Evolutionary conservation across 1,140 invertebrate genomes (phyloP), one percentile per base, ranked within the genome.

Genomic region (Spodoptera frugiperda): DNA sequence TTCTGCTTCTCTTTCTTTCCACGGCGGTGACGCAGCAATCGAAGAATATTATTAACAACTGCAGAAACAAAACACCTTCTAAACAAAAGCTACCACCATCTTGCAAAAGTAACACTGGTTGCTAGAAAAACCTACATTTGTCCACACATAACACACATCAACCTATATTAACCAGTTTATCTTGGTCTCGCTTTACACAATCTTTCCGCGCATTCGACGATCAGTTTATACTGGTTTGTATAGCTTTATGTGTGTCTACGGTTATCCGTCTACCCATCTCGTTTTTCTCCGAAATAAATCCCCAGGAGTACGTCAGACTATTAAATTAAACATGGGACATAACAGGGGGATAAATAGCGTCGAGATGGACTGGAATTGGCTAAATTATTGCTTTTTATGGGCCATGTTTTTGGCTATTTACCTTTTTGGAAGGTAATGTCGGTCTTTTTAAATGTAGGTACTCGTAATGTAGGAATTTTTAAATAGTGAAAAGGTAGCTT

Each of bases 281-380:
- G 49, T 55, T 70, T n/a, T 70, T 70, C 54, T 14, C 49, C 49
- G 12, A 19, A 53, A 39, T 70, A 54, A 70, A 70, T 55, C 10
- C 21, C 30, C 67, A 8, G 51, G 30, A 15, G 15, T 30, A 25
- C 57, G 51, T 54, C 49, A 33, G 67, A 15, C 25, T 70, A 70
- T 70, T 70, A 70, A 70, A 70, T 53, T 70, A 61, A 61, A 70
- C 51, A 55, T 12, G 48, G 51, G 49, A 68, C 21, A 53, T 68
- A 51, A 68, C 51, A 15, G 67, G 9, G 33, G 17, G 49, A 15
- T 51, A 39, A 25, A 54, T 39, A 33, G 19, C 21, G 15, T 5
- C 19, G 9, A 54, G 21, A 70, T 54, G 21, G 59, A 46, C 59
- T 19, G 30, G 55, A 59, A 54, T 30, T 70, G 67, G 15, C 25